phyloP scores from a whole-genome alignment of 2,797 vertebrate species.

The Hapalemur alaotrensis region DNA sequence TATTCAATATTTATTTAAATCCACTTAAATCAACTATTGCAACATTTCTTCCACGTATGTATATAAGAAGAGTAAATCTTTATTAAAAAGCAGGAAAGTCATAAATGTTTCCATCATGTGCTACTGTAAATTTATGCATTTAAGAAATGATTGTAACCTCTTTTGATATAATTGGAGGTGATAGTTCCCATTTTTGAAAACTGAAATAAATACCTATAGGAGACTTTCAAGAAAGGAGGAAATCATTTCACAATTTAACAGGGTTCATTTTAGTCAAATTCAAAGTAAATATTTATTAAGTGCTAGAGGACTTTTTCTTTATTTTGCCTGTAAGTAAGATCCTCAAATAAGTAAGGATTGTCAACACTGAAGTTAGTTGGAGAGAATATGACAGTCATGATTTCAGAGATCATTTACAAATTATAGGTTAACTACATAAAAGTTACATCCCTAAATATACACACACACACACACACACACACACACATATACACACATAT shows the following conservation, averaged over 20 bases:
- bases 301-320: neutral
- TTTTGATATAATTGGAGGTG: neutral
- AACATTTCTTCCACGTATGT: neutral
- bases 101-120: neutral
- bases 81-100: neutral
- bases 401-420: neutral
- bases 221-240: neutral
- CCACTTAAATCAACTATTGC: neutral
- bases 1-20: neutral
- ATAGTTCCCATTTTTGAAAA: slow-evolving; percentile 4
- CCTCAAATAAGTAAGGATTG: neutral
- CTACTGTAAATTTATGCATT: neutral
- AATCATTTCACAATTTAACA: slow-evolving; percentile 37
- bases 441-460: neutral
- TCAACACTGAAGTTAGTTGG: neutral
- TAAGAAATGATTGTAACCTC: neutral
- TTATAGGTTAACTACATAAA: neutral
- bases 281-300: slow-evolving; percentile 44
- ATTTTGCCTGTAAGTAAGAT: neutral
- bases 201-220: neutral
- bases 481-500: neutral
- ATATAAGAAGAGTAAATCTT: neutral
- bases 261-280: slow-evolving; percentile 23
- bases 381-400: neutral
- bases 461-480: neutral